Conservation (phyloP, 1,140 invertebrate genomes). For the Idris sp. region DNA sequence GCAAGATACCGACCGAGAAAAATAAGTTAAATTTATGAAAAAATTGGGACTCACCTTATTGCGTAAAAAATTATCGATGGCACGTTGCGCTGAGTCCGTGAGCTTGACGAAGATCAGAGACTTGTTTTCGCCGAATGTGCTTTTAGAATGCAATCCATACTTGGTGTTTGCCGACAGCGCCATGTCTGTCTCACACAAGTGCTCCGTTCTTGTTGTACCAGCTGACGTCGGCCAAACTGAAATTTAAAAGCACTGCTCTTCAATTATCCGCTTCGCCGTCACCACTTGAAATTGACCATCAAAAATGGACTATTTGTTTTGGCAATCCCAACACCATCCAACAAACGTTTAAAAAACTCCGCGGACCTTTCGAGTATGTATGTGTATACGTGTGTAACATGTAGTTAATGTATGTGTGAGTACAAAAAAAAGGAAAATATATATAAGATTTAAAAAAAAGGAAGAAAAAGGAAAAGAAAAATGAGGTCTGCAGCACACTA, state of each 20-base stretch:
- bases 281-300: too few species aligned
- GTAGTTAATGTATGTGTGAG: neutral
- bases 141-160: slow-evolving; percentile 95
- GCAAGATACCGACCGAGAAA: neutral
- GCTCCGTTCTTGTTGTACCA: slow-evolving; percentile 68
- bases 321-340: too few species aligned
- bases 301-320: too few species aligned
- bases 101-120: slow-evolving; percentile 95
- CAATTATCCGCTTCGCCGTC: too few species aligned
- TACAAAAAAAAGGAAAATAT: slow-evolving; percentile 1
- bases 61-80: slow-evolving; percentile 92
- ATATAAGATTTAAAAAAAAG: too few species aligned
- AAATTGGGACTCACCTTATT: slow-evolving; percentile 88
- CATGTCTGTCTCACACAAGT: slow-evolving; percentile 85
- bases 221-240: slow-evolving; percentile 70
- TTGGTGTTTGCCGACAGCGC: slow-evolving; percentile 95
- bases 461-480: slow-evolving; percentile 31
- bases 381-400: slow-evolving; percentile 9
- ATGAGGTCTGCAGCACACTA: slow-evolving; percentile 56
- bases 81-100: slow-evolving; percentile 93
- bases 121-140: slow-evolving; percentile 90
- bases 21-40: slow-evolving; percentile 4
- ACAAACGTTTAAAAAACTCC: too few species aligned
- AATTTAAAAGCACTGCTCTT: slow-evolving; percentile 52
- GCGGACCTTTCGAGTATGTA: too few species aligned